A percentile compares a stretch with the other conserved stretches of the same genome.
These are phyloP conservation scores for Microchrysa polita DNA, from an alignment of 2,888 invertebrate species.

Conservation along the genomic window DNA sequence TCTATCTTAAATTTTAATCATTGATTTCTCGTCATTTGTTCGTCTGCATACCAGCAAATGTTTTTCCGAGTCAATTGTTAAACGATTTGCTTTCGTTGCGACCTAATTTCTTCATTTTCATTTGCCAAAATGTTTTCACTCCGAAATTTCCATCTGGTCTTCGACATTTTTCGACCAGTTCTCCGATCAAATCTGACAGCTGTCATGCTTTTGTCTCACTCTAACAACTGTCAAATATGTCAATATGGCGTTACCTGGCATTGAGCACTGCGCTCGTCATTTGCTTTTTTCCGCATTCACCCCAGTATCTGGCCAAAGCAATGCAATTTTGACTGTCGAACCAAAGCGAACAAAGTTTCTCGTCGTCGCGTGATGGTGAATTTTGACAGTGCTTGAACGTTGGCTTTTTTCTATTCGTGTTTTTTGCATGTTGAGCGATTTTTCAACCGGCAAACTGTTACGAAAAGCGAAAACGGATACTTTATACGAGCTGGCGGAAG, in stretches of 20 bases:
- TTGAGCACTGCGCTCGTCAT: slow-evolving; percentile 41
- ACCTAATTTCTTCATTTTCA: slow-evolving; percentile 1
- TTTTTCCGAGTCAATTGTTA: too few species aligned
- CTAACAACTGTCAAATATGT: slow-evolving; percentile 28
- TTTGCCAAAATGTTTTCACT: background rate
- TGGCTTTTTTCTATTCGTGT: slow-evolving; percentile 24
- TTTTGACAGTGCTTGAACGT: slow-evolving; percentile 37
- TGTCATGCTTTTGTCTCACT: slow-evolving; percentile 20
- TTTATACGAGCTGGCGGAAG: slow-evolving; percentile 28
- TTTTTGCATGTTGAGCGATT: slow-evolving; percentile 20
- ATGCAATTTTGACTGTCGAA: slow-evolving; percentile 40
- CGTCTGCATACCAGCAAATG: too few species aligned
- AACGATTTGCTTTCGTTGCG: too few species aligned
- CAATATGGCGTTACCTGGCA: slow-evolving; percentile 37
- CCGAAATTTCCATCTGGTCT: background rate
- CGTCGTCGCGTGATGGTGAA: slow-evolving; percentile 38
- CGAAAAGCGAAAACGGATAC: slow-evolving; percentile 37
- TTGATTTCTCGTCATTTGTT: too few species aligned
- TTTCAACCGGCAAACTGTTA: slow-evolving; percentile 26
- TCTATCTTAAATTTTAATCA: too few species aligned
- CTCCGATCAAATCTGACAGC: background rate
- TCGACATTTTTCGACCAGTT: slow-evolving; percentile 22
- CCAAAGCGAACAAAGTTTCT: slow-evolving; percentile 33
- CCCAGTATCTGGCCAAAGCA: slow-evolving; percentile 31
- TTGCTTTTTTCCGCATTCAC: slow-evolving; percentile 44